Base-by-base conservation (phyloP, 2,113 vertebrate genomes). In the Arenaria interpres region DNA sequence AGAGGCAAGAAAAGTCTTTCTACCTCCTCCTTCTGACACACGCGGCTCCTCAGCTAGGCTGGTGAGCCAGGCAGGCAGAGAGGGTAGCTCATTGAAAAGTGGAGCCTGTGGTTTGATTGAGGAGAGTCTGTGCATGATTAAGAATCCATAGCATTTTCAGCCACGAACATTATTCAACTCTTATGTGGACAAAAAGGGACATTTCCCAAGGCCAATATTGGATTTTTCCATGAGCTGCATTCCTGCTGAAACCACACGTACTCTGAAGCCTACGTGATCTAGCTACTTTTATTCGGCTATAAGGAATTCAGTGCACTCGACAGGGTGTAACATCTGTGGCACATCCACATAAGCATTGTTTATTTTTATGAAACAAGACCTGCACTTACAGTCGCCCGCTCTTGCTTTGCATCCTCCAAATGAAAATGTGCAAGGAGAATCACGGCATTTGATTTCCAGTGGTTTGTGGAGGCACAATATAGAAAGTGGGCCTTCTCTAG, bases 331-430 rank as follows among this genome's bases (percentile, higher is more conserved):
- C 82, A 86, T 93, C 94, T 97, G 79, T 46, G 93, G 74, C 45
- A 88, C 83, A 92, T 95, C 48, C 76, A 51, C 69, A 83, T 51
- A 85, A 81, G 30, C 79, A 80, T 48, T 97, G 80, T 86, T 98
- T 96, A 93, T 81, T 97, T 97, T 96, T 89, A 92, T 85, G 80
- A 95, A 95, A 95, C 63, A 71, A 95, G 73, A 82, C 83, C 53
- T 80, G n/a, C 64, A 46, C 76, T 96, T 94, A 86, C 68, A 77
- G 68, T 89, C 80, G 92, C 82, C 94, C 2, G 0, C 46, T 95
- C 74, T 96, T 89, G 87, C 85, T 96, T 91, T 97, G 63, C 76
- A 84, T 77, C 45, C 57, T 77, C 59, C 51, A 84, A 77, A 89
- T 64, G n/a, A 77, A 74, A 91, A 82, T 23, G 10, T 77, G n/a